Conservation (phyloP, 2,888 invertebrate genomes). For the Tubulanus polymorphus region DNA sequence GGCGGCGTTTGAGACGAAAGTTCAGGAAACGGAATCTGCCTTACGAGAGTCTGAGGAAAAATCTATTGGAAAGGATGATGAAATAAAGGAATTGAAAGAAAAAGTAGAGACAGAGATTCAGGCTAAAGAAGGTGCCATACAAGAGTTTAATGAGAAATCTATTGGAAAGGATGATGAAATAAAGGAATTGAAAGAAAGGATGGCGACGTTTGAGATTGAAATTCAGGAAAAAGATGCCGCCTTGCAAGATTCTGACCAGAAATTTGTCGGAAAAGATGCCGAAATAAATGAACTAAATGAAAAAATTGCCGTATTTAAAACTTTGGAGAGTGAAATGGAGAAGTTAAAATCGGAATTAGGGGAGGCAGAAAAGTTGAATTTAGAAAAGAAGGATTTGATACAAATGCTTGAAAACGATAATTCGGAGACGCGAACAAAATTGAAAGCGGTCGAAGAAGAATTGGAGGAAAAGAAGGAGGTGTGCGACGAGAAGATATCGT, state of each 20-base stretch:
- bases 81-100: conserved; percentile 6
- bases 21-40: too few species aligned
- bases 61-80: conserved; percentile 7
- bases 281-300: too few species aligned
- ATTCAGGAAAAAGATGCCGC: too few species aligned
- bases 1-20: too few species aligned
- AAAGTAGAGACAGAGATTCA: conserved; percentile 11
- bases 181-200: conserved; percentile 1
- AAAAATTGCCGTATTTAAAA: too few species aligned
- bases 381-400: conserved; percentile 3
- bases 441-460: conserved; percentile 9
- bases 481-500: conserved; percentile 25
- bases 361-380: too few species aligned
- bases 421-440: conserved; percentile 2
- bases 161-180: conserved; percentile 13
- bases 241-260: too few species aligned
- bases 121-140: conserved; percentile 4
- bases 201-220: too few species aligned
- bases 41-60: too few species aligned
- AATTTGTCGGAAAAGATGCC: too few species aligned
- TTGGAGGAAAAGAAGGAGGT: conserved; percentile 15
- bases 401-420: conserved; percentile 5
- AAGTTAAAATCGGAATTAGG: background rate
- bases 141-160: conserved; percentile 6
- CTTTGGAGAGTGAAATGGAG: background rate